phyloP scores from a whole-genome alignment of 2,797 vertebrate genomes.

The Tangara arthus region DNA sequence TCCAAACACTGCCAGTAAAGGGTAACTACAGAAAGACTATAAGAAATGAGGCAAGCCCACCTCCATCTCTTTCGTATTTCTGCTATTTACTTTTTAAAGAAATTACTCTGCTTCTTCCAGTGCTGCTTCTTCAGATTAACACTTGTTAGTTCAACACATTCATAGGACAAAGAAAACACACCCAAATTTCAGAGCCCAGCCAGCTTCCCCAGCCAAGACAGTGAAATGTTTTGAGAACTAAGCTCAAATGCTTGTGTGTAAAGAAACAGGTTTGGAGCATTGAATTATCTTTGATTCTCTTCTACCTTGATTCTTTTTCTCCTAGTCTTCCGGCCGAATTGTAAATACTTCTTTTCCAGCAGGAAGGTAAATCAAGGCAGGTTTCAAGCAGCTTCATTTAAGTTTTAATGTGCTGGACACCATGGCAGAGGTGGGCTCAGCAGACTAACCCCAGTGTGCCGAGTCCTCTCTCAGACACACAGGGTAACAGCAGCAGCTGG shows the following conservation, averaged over 20 bases:
- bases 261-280: not conserved
- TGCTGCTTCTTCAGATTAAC: not conserved
- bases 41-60: not conserved
- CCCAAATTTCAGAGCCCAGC: not conserved
- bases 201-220: not conserved
- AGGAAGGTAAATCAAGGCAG: not conserved
- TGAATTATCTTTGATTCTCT: not conserved
- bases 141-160: not conserved
- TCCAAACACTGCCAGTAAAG: not conserved
- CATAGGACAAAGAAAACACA: not conserved
- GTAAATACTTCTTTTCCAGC: not conserved
- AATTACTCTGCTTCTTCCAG: not conserved
- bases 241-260: not conserved
- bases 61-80: not conserved
- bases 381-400: not conserved
- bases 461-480: not conserved
- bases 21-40: not conserved
- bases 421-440: no score
- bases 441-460: not conserved
- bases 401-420: not conserved
- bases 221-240: not conserved
- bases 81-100: not conserved
- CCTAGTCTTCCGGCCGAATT: not conserved
- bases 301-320: not conserved
- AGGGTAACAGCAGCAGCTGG: not conserved